A percentile compares a stretch with the other conserved stretches of the same genome.
phyloP scores from a whole-genome alignment of 2,797 vertebrate species.

The Anabacerthia variegaticeps region DNA sequence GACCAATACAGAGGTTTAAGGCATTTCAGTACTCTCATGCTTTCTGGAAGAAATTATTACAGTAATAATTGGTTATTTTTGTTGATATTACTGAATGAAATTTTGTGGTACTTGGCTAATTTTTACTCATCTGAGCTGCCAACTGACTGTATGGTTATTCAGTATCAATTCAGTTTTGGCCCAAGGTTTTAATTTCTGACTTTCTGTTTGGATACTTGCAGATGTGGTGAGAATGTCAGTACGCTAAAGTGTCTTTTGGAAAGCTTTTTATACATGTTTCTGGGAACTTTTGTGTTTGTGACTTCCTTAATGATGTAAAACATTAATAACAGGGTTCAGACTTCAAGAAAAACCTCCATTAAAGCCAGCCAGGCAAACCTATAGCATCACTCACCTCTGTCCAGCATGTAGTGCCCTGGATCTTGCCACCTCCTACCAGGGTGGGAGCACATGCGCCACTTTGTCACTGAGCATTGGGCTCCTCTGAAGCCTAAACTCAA shows the following conservation, averaged over 20 bases:
- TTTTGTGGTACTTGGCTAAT: background rate
- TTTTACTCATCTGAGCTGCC: background rate
- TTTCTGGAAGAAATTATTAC: background rate
- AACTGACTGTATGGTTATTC: background rate
- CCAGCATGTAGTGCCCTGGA: fast-evolving
- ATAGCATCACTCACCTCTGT: background rate
- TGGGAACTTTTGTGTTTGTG: background rate
- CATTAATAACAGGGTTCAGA: background rate
- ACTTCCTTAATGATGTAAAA: background rate
- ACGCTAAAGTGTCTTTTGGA: background rate
- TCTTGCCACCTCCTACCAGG: fast-evolving
- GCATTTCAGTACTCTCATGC: background rate
- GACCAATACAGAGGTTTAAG: background rate
- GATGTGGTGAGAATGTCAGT: background rate
- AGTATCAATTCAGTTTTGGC: background rate
- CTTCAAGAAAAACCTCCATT: background rate
- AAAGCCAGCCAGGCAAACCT: background rate
- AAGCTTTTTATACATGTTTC: background rate
- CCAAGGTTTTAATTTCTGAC: background rate
- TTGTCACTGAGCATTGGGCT: background rate
- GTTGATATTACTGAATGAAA: background rate
- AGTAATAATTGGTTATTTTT: background rate
- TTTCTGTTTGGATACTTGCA: background rate
- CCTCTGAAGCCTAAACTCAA: background rate
- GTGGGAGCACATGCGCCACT: background rate